Base-by-base conservation (phyloP, 2,888 invertebrate genomes). In the Notodonta ziczac region DNA sequence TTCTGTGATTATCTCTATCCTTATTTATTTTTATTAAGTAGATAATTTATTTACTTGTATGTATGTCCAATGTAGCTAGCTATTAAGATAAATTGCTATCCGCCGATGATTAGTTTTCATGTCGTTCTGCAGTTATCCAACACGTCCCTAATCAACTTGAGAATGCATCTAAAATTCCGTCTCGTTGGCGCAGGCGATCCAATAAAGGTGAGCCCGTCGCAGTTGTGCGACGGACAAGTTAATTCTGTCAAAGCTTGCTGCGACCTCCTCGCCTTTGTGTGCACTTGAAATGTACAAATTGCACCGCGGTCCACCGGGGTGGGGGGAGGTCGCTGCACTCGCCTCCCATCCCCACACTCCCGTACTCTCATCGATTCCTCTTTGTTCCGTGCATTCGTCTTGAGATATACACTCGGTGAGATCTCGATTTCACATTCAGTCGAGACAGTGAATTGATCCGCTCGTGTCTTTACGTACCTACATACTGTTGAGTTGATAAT, bases 271-370 rank as follows among this genome's bases (percentile, higher is more conserved):
- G 91, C 90, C 90, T 93, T 93, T 93, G 92, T 92, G 87, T 90
- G 91, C 90, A 91, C 91, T 93, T 93, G 92, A 93, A 93, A 93
- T 91, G 93, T 92, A 93, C 93, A 93, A 93, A 93, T 93, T 93
- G 92, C 94, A 92, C 86, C 86, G 89, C 88, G 88, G 85, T 84
- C 81, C 81, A 85, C 77, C 83, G 88, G 87, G 85, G 85, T 74
- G 84, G 86, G 83, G 85, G 87, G 87, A 88, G 91, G 90, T 88
- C 89, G 87, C 83, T 89, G 89, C 88, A 89, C 89, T 88, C 82
- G 81, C 84, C 82, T 84, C 85, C 83, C 78, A 80, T 83, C 85
- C 84, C 84, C 86, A 83, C 85, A 82, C 84, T 80, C 87, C 78
- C 78, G 82, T 84, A 84, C 86, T 86, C 81, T 85, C 90, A 90